Percentiles rank a stretch among this genome's conserved stretches.
Conservation (phyloP, 2,888 invertebrate genomes). For the Dione juno region DNA sequence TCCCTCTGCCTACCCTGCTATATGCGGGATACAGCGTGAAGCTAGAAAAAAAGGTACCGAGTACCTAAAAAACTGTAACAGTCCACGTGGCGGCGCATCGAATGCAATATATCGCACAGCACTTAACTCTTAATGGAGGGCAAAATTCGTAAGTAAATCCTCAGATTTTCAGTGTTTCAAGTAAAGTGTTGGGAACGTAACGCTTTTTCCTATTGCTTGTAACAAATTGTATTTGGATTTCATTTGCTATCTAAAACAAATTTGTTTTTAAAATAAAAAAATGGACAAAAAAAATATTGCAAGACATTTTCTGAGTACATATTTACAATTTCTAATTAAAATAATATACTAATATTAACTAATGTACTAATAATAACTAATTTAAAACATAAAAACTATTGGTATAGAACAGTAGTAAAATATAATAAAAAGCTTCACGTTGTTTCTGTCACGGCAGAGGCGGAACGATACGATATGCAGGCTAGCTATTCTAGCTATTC, state of each 20-base stretch:
- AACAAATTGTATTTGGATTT: conserved; percentile 9
- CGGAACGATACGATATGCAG: too few relatives aligned
- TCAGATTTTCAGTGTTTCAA: conserved; percentile 23
- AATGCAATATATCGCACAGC: conserved; percentile 61
- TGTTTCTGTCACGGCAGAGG: too few relatives aligned
- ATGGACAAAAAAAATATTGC: too few relatives aligned
- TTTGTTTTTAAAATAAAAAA: too few relatives aligned
- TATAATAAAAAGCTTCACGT: too few relatives aligned
- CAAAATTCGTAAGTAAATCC: conserved; percentile 46
- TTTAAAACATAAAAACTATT: too few relatives aligned
- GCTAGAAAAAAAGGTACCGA: background rate
- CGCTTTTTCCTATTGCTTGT: conserved; percentile 6
- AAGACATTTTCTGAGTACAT: too few relatives aligned
- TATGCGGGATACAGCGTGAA: background rate
- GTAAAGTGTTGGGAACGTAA: conserved; percentile 12
- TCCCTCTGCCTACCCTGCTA: background rate
- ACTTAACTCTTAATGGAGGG: conserved; percentile 51
- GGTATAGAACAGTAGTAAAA: too few relatives aligned
- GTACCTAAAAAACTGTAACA: conserved; percentile 7
- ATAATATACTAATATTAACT: too few relatives aligned
- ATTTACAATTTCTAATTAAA: too few relatives aligned
- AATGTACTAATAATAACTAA: too few relatives aligned
- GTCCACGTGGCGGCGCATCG: conserved; percentile 48
- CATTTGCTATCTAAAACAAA: background rate
- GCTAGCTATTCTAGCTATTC: too few relatives aligned